phyloP scores from a whole-genome alignment of 2,888 invertebrate genomes.

The Pandemis corylana region DNA sequence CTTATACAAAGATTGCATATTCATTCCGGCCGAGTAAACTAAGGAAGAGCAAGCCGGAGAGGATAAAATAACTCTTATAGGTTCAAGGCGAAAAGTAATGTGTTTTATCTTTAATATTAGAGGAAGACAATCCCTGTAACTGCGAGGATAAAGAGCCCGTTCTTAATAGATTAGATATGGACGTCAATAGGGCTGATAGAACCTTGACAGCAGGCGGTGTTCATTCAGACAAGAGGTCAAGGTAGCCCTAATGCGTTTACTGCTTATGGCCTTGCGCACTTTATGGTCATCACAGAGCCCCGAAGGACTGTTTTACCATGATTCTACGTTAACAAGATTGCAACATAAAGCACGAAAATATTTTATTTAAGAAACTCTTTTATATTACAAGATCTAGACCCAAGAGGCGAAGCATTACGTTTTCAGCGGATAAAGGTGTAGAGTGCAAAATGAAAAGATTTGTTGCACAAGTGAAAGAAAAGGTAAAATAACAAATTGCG shows the following conservation, averaged over 20 bases:
- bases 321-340: constrained; percentile 52
- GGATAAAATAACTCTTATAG: constrained; percentile 23
- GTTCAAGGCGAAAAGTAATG: constrained; percentile 55
- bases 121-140: constrained; percentile 58
- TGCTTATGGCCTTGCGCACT: constrained; percentile 64
- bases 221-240: constrained; percentile 65
- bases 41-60: constrained; percentile 16
- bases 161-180: constrained; percentile 57
- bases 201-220: constrained; percentile 67
- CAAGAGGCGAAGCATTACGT: background rate
- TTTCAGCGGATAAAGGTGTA: background rate
- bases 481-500: constrained; percentile 36
- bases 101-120: constrained; percentile 42
- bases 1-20: constrained; percentile 42
- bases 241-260: constrained; percentile 69
- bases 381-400: background rate
- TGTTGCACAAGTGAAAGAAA: background rate
- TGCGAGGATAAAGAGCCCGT: constrained; percentile 53
- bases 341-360: background rate
- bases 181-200: constrained; percentile 58
- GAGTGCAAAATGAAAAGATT: constrained; percentile 6
- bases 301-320: constrained; percentile 55
- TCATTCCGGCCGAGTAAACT: constrained; percentile 23
- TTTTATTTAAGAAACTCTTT: background rate
- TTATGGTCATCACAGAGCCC: constrained; percentile 64